phyloP scores from a whole-genome alignment of 2,797 vertebrate species.

The Adelosebastes latens region DNA sequence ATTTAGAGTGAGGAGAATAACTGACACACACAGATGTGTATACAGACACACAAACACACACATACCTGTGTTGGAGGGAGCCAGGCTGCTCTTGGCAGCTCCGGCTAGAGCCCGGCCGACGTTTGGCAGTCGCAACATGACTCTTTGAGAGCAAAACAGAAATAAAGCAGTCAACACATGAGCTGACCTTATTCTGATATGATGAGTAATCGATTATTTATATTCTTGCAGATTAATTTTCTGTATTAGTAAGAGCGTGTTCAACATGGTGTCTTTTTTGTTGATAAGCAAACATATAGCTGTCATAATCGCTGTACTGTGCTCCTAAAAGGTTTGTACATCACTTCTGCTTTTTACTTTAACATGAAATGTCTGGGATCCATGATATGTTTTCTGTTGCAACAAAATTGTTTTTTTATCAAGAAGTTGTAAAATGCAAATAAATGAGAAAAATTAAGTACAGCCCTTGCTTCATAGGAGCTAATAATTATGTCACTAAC shows the following conservation, averaged over 20 bases:
- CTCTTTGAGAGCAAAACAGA: constrained; percentile 49
- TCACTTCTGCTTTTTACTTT: neutral
- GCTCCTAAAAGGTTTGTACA: neutral
- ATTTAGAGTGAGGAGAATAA: neutral
- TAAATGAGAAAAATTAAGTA: neutral
- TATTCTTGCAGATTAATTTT: neutral
- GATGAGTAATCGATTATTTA: neutral
- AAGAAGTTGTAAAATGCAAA: neutral
- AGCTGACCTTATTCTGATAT: neutral
- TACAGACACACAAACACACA: neutral
- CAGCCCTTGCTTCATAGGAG: neutral
- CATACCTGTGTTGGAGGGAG: constrained; percentile 74
- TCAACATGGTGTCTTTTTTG: no score
- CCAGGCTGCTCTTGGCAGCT: constrained; percentile 77
- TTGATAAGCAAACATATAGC: no score
- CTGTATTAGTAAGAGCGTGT: no score
- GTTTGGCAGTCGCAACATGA: constrained; percentile 85
- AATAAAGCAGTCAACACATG: neutral
- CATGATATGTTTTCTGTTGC: neutral
- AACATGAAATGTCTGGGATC: neutral
- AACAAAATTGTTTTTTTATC: neutral
- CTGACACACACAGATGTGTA: neutral
- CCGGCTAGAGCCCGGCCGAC: constrained; percentile 80
- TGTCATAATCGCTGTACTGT: neutral
- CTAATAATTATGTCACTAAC: neutral